These are phyloP conservation scores for Acropora yongei DNA, from an alignment of 64 coral and sea anemone genomes.

Conservation along the genomic window DNA sequence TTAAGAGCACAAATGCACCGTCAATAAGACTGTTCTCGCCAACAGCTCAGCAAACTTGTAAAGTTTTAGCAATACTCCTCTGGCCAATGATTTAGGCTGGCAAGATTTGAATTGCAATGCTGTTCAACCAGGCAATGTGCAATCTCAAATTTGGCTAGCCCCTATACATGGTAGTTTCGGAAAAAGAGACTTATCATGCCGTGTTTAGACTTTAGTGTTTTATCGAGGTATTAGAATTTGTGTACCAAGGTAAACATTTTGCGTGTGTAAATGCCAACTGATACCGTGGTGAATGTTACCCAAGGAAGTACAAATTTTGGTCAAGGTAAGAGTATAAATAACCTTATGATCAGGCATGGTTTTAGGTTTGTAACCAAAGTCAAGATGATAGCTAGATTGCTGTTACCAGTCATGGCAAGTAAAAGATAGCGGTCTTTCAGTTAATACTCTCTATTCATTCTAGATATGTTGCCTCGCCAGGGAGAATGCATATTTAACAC, in stretches of 20 bases:
- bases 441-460: neutral
- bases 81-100: no score
- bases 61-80: no score
- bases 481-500: neutral
- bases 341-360: neutral
- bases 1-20: no score
- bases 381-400: neutral
- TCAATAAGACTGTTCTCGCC: no score
- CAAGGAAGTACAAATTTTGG: neutral
- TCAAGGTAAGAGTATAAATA: neutral
- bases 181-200: neutral
- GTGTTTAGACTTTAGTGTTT: neutral
- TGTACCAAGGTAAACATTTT: no score
- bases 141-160: no score
- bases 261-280: no score
- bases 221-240: neutral
- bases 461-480: neutral
- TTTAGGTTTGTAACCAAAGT: conserved; percentile 2
- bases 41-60: no score
- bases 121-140: no score
- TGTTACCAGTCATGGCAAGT: neutral
- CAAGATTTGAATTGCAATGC: no score
- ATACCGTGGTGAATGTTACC: neutral
- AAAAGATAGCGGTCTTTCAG: neutral
- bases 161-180: no score